Conservation (phyloP, 2,113 vertebrate species). For the Nyctibius bracteatus region DNA sequence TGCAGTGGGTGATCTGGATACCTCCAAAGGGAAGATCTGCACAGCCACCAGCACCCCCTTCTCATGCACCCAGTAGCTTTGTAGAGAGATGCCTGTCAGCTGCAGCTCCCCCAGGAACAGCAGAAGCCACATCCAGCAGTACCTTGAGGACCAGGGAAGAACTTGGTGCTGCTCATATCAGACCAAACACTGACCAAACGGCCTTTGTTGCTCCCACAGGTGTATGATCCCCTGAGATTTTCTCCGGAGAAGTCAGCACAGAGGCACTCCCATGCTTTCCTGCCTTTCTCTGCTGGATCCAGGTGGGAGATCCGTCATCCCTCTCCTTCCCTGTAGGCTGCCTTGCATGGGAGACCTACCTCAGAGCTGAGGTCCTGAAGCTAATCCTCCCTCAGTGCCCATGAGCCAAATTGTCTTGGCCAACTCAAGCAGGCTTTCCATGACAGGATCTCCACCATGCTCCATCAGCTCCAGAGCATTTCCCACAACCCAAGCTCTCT, state of each 20-base stretch:
- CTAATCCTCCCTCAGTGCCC: background rate
- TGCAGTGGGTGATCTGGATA: background rate
- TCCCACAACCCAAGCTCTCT: background rate
- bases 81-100: background rate
- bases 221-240: constrained; percentile 89
- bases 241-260: constrained; percentile 80
- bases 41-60: background rate
- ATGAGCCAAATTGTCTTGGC: background rate
- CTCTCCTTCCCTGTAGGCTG: background rate
- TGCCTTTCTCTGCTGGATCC: constrained; percentile 85
- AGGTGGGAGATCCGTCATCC: constrained; percentile 54
- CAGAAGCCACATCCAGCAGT: background rate
- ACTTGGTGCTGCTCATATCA: background rate
- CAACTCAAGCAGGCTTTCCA: background rate
- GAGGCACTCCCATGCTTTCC: constrained; percentile 82
- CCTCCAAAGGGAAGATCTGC: background rate
- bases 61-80: background rate
- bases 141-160: background rate
- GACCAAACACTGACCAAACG: background rate
- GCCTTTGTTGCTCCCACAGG: constrained; percentile 62
- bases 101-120: background rate
- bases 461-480: background rate
- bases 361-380: background rate
- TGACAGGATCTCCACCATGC: background rate
- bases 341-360: background rate